Base-by-base conservation (phyloP, 2,888 invertebrate species). In the Phortica okadai region DNA sequence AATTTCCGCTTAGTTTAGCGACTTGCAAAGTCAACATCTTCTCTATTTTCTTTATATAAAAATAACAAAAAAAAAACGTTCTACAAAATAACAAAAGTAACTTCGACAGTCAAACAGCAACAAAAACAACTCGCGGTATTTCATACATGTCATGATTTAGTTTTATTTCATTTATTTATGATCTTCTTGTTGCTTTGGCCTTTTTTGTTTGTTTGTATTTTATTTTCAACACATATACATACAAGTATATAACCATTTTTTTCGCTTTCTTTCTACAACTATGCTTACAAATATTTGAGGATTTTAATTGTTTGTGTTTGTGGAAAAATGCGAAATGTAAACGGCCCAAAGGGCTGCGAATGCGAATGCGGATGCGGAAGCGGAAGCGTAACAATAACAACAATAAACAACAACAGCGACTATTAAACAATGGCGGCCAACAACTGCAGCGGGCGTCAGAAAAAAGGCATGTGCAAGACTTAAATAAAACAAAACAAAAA, bases 281-380 rank as follows among this genome's bases (percentile, higher is more conserved):
- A 64, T 78, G 85, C 81, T 77, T 73, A 84, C 85, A 86, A 86
- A 86, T 86, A 86, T 86, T 86, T 86, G 84, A 84, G 86, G 84
- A 85, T 85, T 88, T 86, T 86, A 88, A 86, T 88, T 88, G 85
- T 83, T 87, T 87, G 82, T 84, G 79, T 83, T 82, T 86, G 84
- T 77, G 33, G 33, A 56, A 69, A 11, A 14, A 21, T 21, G 10
- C 8, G 16, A 45, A 59, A 33, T 25, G 74, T 59, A 74, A 62
- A 75, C 73, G 70, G 62, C 69, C 69, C 45, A 42, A 64, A 74
- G 74, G 76, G 80, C 74, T 78, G 76, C 73, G 56, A 69, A 66
- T 33, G 62, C 21, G 45, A 21, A 21, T 73, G 59, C 73, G 66
- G 59, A 14, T 14, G 59, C 25, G 50, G 50, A 21, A 66, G 72